Base-by-base conservation (phyloP, 2,113 vertebrate species). In the Crocuta crocuta region DNA sequence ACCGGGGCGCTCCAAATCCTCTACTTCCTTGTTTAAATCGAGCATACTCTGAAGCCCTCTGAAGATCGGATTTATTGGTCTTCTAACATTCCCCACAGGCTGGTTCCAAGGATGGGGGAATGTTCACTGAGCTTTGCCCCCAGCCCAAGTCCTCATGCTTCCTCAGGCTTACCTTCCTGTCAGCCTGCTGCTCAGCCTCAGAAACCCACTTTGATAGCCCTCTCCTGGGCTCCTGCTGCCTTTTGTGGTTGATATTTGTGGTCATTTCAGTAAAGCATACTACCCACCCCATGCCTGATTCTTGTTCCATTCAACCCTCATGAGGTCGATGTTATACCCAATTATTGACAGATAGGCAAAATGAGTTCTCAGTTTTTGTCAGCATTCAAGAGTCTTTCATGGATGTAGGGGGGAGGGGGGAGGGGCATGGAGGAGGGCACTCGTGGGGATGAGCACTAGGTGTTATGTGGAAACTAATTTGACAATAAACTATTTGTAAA, bases 221-320 rank as follows among this genome's bases (percentile, higher is more conserved):
- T 17, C 24, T n/a, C 84, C 85, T 21, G 78, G 78, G 28, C 28
- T 70, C 63, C 50, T 4, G 0, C 8, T n/a, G 68, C 61, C 63
- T 76, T 80, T 71, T 7, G 11, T 65, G 63, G 65, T 58, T 92
- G 82, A 66, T 53, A 63, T 83, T 48, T 91, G 17, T 58, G 35
- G 53, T 73, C 53, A 31, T 85, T 63, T 93, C 48, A 68, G 45
- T 26, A 79, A 79, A 97, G 61, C 53, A 21, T 6, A 16, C 33
- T 43, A 88, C 26, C 11, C 4, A 10, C 8, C 45, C 82, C 39
- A 43, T 68, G 50, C 10, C 66, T 94, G 74, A 79, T 93, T 93
- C 74, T 93, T 88, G 43, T 91, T 48, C 33, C 55, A 43, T 71
- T 78, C 28, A 61, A 31, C 61, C 79, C 48, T 92, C 76, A n/a